Conservation (phyloP, 2,113 vertebrate genomes). For the Chaenocephalus aceratus region DNA sequence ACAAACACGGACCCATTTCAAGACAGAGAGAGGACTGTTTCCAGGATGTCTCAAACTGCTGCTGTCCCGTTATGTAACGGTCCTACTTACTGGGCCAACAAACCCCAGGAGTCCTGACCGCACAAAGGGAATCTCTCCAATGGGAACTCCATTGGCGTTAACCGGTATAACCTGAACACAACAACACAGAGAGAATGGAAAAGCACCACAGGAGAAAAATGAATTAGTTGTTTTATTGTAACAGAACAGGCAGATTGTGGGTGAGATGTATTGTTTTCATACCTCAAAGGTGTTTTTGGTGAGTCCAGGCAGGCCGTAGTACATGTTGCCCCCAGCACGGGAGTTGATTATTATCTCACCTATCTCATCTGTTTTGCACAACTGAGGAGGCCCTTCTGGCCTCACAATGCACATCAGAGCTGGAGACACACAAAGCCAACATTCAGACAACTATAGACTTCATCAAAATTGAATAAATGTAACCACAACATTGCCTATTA, state of each 20-base stretch:
- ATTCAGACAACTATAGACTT: background rate
- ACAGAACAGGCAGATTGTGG: background rate
- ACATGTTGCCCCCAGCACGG: slow-evolving; percentile 93
- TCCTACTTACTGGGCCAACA: slow-evolving; percentile 92
- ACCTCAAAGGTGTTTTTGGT: slow-evolving; percentile 99
- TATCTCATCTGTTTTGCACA: slow-evolving; percentile 97
- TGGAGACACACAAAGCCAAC: slow-evolving; percentile 67
- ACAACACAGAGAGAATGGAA: background rate
- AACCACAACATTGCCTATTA: background rate
- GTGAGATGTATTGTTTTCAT: background rate
- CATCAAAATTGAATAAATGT: background rate
- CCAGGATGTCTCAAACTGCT: slow-evolving; percentile 1
- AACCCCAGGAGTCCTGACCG: slow-evolving; percentile 95
- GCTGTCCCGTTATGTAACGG: slow-evolving; percentile 26
- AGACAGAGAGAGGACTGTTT: slow-evolving; percentile 6
- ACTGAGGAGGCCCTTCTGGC: slow-evolving; percentile 92
- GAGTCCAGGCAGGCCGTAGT: slow-evolving; percentile 94
- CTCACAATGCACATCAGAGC: slow-evolving; percentile 97
- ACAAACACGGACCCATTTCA: background rate
- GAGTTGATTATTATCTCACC: slow-evolving; percentile 98
- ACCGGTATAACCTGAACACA: slow-evolving; percentile 92
- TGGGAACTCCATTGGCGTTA: slow-evolving; percentile 89
- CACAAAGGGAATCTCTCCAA: slow-evolving; percentile 95
- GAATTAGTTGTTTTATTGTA: background rate
- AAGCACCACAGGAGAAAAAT: background rate